Evolutionary conservation across 2,888 invertebrate species (phyloP).

Genomic region (Eristalis tenax): DNA sequence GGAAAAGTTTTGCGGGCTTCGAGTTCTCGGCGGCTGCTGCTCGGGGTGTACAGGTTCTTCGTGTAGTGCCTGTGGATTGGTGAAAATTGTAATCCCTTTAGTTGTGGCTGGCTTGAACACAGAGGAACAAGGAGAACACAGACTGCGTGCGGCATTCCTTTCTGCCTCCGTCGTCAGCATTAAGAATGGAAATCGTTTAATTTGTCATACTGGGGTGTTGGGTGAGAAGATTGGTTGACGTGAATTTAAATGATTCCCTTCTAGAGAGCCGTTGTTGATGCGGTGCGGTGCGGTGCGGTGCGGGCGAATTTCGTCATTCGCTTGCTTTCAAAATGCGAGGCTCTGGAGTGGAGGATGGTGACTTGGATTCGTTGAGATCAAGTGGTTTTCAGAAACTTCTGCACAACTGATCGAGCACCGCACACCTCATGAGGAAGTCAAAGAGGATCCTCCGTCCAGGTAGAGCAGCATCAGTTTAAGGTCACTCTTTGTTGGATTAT

Average conservation of each 20-base stretch:
- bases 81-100: constrained; percentile 40
- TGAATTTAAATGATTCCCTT: constrained; percentile 44
- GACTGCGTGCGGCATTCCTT: constrained; percentile 38
- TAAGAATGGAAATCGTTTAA: constrained; percentile 62
- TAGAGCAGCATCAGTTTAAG: too few species aligned
- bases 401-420: too few species aligned
- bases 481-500: too few species aligned
- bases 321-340: too few species aligned
- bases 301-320: too few species aligned
- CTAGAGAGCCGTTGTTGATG: too few species aligned
- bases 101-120: constrained; percentile 33
- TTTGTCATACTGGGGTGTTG: constrained; percentile 44
- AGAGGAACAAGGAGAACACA: constrained; percentile 3
- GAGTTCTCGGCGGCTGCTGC: background rate
- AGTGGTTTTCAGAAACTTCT: too few species aligned
- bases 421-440: too few species aligned
- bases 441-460: too few species aligned
- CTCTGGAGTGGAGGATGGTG: too few species aligned
- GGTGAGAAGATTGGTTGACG: background rate
- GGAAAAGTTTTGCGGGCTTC: constrained; percentile 38
- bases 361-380: too few species aligned
- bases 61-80: background rate
- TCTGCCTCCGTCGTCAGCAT: background rate
- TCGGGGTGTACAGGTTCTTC: background rate
- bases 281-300: background rate